Conservation (phyloP, 1,140 invertebrate species). For the Manduca sexta region DNA sequence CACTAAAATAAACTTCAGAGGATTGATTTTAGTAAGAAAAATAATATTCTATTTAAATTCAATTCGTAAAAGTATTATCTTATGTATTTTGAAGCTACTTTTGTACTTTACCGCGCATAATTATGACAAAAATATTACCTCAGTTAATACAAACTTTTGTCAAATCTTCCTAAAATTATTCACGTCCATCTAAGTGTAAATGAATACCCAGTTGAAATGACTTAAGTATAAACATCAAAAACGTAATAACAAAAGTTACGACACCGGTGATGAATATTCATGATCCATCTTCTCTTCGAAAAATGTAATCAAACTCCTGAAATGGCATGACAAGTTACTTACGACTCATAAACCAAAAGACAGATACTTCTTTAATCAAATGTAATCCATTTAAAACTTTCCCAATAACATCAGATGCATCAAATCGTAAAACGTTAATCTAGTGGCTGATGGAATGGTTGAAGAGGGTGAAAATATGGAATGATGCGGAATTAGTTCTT, state of each 20-base stretch:
- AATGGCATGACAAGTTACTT: constrained; percentile 21
- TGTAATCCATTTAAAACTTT: constrained; percentile 68
- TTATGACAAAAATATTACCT: not conserved
- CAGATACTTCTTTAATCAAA: constrained; percentile 39
- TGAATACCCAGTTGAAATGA: no score
- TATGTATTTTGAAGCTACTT: no score
- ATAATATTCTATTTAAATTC: no score
- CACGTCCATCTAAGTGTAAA: no score
- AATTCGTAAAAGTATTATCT: no score
- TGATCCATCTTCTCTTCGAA: constrained; percentile 3
- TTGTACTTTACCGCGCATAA: no score
- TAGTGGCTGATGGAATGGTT: not conserved
- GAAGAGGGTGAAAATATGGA: not conserved
- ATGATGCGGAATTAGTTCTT: no score
- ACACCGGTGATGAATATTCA: constrained; percentile 2
- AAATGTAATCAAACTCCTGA: constrained; percentile 22
- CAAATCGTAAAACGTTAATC: constrained; percentile 27
- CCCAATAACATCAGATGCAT: constrained; percentile 62
- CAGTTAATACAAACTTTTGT: not conserved
- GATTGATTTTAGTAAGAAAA: no score
- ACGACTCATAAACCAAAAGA: constrained; percentile 23
- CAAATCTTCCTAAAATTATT: not conserved
- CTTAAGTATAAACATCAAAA: constrained; percentile 1
- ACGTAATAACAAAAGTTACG: constrained; percentile 1
- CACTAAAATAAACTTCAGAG: no score